phyloP scores from a whole-genome alignment of 2,797 vertebrate genomes.

The Ataeniobius toweri region DNA sequence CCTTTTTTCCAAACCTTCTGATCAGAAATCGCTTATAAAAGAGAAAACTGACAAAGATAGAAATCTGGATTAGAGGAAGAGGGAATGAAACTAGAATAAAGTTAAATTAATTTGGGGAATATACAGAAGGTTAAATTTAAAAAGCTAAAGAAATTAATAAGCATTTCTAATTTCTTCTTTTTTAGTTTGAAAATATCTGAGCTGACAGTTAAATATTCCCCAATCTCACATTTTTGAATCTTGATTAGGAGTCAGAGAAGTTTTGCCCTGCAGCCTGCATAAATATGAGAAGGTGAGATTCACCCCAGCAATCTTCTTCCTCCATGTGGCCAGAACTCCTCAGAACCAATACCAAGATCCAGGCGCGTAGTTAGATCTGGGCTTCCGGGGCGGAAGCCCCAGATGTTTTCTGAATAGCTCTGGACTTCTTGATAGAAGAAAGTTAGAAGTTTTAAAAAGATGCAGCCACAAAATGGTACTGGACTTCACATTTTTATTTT shows the following conservation, averaged over 20 bases:
- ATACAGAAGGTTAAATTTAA: neutral
- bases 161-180: neutral
- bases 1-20: neutral
- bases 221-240: slow-evolving; percentile 8
- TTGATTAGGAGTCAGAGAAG: slow-evolving; percentile 4
- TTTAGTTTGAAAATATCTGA: neutral
- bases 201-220: slow-evolving; percentile 2
- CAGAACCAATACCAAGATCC: neutral
- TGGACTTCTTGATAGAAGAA: too few relatives aligned
- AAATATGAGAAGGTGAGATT: neutral
- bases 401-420: too few relatives aligned
- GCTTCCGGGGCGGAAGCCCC: too few relatives aligned
- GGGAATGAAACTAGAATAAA: neutral
- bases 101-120: neutral
- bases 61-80: neutral
- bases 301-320: neutral
- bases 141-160: neutral
- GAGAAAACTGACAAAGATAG: neutral
- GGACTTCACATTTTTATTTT: too few relatives aligned
- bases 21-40: neutral
- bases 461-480: too few relatives aligned
- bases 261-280: neutral
- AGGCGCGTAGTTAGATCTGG: neutral
- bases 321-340: neutral
- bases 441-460: too few relatives aligned